Conservation (phyloP, 2,113 vertebrate species). For the Nothobranchius kuhntae region DNA sequence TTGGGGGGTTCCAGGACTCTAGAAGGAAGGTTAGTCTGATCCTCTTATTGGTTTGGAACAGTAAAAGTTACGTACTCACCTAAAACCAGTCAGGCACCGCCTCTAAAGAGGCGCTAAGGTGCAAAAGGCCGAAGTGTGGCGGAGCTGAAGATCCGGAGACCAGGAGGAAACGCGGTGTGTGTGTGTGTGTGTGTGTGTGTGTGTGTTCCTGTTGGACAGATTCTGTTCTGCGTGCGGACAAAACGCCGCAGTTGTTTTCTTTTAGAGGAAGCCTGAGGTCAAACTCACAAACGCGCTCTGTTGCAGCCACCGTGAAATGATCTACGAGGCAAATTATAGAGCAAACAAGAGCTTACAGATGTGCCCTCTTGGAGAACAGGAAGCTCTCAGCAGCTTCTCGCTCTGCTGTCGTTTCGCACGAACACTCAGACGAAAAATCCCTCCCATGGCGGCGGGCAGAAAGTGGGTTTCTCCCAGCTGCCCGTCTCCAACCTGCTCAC, state of each 20-base stretch:
- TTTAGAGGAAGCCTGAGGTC: conserved; percentile 47
- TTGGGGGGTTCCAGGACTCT: no score
- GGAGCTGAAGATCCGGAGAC: no score
- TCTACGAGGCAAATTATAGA: conserved; percentile 46
- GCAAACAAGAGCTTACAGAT: conserved; percentile 49
- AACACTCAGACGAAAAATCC: conserved; percentile 18
- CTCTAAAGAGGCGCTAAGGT: no score
- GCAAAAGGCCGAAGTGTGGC: no score
- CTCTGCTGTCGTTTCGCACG: not conserved
- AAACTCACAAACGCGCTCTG: conserved; percentile 24
- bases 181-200: conserved; percentile 6
- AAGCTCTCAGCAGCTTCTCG: conserved; percentile 6
- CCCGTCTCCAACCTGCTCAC: conserved; percentile 25
- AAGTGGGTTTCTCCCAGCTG: conserved; percentile 44
- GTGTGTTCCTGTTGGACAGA: conserved; percentile 12
- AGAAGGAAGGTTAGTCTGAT: no score
- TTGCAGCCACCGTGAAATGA: conserved; percentile 46
- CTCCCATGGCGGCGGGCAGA: conserved; percentile 24
- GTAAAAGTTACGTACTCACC: no score
- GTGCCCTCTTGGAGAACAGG: conserved; percentile 23
- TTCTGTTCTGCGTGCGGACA: conserved; percentile 34
- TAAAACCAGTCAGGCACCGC: no score
- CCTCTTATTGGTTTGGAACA: no score
- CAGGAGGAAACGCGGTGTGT: no score
- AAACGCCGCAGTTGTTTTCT: conserved; percentile 20